Conservation (phyloP, 2,888 invertebrate species). For the Himalopsyche japonica region DNA sequence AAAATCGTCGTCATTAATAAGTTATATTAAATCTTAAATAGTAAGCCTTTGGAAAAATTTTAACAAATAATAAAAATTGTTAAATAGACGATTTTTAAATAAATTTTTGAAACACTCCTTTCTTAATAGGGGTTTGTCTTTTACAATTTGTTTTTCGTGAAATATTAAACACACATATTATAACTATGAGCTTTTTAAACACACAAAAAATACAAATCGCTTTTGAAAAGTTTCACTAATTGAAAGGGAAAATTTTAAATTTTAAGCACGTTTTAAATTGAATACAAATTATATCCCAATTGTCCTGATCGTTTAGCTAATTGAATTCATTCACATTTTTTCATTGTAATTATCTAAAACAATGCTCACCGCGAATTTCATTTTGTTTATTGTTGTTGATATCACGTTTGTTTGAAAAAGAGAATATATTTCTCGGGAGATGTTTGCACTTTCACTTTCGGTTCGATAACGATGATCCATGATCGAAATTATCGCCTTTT, state of each 20-base stretch:
- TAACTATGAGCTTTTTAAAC: too few relatives aligned
- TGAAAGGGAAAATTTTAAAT: not conserved
- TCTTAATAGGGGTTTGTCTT: too few relatives aligned
- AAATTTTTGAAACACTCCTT: too few relatives aligned
- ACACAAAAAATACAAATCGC: too few relatives aligned
- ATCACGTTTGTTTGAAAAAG: constrained; percentile 2
- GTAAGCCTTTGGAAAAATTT: too few relatives aligned
- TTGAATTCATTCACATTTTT: not conserved
- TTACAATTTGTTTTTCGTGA: too few relatives aligned
- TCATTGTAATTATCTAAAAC: constrained; percentile 2
- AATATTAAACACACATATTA: not conserved
- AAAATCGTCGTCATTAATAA: too few relatives aligned
- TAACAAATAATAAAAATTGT: too few relatives aligned
- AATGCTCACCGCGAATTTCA: constrained; percentile 43
- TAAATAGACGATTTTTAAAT: too few relatives aligned
- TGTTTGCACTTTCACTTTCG: constrained; percentile 40
- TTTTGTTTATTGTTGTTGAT: constrained; percentile 25
- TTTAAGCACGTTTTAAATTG: not conserved
- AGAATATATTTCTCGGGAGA: constrained; percentile 20
- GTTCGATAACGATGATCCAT: constrained; percentile 35
- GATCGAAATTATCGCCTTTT: constrained; percentile 34
- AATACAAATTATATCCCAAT: not conserved
- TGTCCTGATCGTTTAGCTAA: not conserved
- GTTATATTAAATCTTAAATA: too few relatives aligned
- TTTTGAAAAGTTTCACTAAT: not conserved